phyloP scores from a whole-genome alignment of 1,140 invertebrate genomes.

The Dendrolimus punctatus region DNA sequence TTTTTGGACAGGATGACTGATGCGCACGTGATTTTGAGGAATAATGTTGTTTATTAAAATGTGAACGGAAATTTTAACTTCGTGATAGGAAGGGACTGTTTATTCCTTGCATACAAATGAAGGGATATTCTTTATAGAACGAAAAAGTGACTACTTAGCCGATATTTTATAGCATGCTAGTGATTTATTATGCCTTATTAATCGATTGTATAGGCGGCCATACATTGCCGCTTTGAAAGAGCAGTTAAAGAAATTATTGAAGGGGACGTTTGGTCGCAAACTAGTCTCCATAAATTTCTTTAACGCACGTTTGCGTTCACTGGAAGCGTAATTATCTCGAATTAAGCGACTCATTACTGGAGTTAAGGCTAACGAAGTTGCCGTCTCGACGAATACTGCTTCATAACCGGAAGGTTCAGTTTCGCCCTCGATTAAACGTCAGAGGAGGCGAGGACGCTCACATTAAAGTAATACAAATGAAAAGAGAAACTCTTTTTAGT shows the following conservation, averaged over 20 bases:
- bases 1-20: constrained; percentile 59
- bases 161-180: constrained; percentile 28
- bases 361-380: constrained; percentile 45
- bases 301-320: constrained; percentile 36
- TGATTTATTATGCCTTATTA: constrained; percentile 41
- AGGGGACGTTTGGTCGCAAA: constrained; percentile 17
- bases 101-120: constrained; percentile 55
- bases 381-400: constrained; percentile 21
- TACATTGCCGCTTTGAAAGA: constrained; percentile 26
- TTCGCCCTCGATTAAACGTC: constrained; percentile 32
- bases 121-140: constrained; percentile 37
- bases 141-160: constrained; percentile 42
- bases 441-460: constrained; percentile 12
- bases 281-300: constrained; percentile 40
- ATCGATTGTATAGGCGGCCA: constrained; percentile 34
- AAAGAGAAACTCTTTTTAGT: constrained; percentile 33
- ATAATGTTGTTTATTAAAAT: constrained; percentile 54
- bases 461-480: constrained; percentile 39
- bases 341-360: constrained; percentile 51
- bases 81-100: constrained; percentile 54
- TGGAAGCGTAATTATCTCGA: constrained; percentile 43
- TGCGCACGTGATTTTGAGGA: constrained; percentile 48
- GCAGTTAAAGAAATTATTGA: constrained; percentile 20
- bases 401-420: constrained; percentile 53
- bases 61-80: constrained; percentile 58